Conservation (phyloP, 2,888 invertebrate species). For the Cephus sareptanus region DNA sequence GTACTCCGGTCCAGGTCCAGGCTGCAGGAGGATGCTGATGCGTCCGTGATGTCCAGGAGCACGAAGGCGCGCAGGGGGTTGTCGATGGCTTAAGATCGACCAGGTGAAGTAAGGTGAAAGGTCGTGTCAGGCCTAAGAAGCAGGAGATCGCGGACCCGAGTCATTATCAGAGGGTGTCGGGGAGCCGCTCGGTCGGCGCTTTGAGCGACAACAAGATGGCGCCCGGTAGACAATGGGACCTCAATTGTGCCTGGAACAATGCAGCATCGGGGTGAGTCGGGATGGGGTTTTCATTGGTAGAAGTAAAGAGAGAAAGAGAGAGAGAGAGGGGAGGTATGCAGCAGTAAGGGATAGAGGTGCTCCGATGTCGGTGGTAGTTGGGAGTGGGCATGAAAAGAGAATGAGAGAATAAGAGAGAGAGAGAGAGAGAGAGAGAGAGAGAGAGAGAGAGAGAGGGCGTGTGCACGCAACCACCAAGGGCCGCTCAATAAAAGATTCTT, state of each 20-base stretch:
- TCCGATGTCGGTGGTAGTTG: background rate
- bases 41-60: background rate
- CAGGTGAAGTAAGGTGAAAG: background rate
- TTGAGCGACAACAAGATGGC: constrained; percentile 9
- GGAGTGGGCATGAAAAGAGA: background rate
- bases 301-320: background rate
- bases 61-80: constrained; percentile 9
- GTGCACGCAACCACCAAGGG: constrained; percentile 5
- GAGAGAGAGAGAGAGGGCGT: background rate
- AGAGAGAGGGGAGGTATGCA: background rate
- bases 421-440: background rate
- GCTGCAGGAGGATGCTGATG: background rate
- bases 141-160: background rate
- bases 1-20: background rate
- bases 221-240: constrained; percentile 5
- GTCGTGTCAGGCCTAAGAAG: background rate
- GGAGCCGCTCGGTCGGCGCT: constrained; percentile 7
- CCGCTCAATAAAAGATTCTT: constrained; percentile 4
- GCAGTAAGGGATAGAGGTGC: background rate
- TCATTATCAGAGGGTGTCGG: constrained; percentile 3
- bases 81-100: constrained; percentile 41
- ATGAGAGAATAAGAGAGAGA: background rate
- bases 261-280: constrained; percentile 6
- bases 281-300: background rate
- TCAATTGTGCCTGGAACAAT: constrained; percentile 29